Percentiles rank a stretch among this genome's conserved stretches.
Evolutionary conservation across 2,797 vertebrate species (phyloP).

Genomic region (Pachyuromys duprasi): DNA sequence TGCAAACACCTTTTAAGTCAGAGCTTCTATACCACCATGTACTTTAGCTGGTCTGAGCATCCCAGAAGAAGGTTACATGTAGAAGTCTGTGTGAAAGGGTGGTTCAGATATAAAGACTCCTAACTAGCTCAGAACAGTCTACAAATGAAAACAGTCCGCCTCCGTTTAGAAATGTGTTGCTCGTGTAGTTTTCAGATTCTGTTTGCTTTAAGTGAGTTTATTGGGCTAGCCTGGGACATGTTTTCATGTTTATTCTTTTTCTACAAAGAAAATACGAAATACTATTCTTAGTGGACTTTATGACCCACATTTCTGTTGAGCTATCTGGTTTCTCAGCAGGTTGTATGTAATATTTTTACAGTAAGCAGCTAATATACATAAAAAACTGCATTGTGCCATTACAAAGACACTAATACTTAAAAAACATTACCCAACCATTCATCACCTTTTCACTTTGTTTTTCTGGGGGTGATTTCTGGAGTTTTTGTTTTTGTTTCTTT

Average conservation of each 20-base stretch:
- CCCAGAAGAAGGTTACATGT: neutral
- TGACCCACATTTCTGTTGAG: neutral
- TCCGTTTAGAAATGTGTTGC: neutral
- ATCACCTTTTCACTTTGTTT: neutral
- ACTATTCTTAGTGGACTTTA: slow-evolving; percentile 43
- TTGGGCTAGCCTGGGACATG: slow-evolving; percentile 39
- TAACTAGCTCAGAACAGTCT: neutral
- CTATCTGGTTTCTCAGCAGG: slow-evolving; percentile 36
- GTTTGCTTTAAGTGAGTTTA: slow-evolving; percentile 5
- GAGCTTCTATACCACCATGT: neutral
- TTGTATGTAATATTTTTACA: slow-evolving; percentile 58
- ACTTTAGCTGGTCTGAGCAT: neutral
- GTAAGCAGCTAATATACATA: neutral
- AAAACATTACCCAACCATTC: neutral
- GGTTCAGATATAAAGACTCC: neutral
- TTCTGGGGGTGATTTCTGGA: neutral
- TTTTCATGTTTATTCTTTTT: slow-evolving; percentile 67
- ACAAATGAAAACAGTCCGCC: neutral
- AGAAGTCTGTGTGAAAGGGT: neutral
- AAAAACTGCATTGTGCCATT: neutral
- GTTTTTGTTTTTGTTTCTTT: too few relatives aligned
- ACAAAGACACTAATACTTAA: neutral
- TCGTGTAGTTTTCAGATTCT: neutral
- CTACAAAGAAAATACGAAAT: slow-evolving; percentile 54
- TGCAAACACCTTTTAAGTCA: neutral